Evolutionary conservation across 2,113 vertebrate genomes (phyloP).

Genomic region (Martes martes): DNA sequence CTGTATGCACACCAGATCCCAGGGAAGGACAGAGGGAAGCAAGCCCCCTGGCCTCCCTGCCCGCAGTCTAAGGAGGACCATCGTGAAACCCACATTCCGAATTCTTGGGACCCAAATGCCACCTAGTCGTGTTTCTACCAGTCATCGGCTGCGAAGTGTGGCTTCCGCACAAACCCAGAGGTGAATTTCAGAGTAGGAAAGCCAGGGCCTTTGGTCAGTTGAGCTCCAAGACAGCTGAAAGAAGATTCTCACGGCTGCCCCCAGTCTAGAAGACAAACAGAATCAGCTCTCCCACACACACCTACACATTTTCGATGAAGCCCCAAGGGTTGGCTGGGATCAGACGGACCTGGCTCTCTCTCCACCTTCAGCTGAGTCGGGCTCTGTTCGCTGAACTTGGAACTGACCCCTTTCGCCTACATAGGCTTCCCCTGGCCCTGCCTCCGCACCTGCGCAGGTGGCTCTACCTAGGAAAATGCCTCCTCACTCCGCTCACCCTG

Average conservation of each 20-base stretch:
- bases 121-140: background rate
- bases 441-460: background rate
- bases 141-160: background rate
- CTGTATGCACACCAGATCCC: background rate
- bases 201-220: background rate
- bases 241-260: background rate
- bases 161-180: background rate
- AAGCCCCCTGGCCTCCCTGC: background rate
- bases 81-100: accelerated
- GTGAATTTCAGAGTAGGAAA: background rate
- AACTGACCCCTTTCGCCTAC: background rate
- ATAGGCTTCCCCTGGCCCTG: accelerated
- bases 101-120: background rate
- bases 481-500: background rate
- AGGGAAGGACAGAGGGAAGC: background rate
- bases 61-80: background rate
- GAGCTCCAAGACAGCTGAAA: background rate
- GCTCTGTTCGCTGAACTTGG: background rate
- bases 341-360: too few relatives aligned
- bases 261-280: background rate
- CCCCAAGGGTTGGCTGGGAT: background rate
- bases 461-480: background rate
- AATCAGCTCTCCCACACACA: background rate
- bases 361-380: too few relatives aligned
- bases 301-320: background rate